Evolutionary conservation across 2,113 vertebrate genomes (phyloP), one percentile per base, ranked within the genome.

Genomic region (Chamaea fasciata): DNA sequence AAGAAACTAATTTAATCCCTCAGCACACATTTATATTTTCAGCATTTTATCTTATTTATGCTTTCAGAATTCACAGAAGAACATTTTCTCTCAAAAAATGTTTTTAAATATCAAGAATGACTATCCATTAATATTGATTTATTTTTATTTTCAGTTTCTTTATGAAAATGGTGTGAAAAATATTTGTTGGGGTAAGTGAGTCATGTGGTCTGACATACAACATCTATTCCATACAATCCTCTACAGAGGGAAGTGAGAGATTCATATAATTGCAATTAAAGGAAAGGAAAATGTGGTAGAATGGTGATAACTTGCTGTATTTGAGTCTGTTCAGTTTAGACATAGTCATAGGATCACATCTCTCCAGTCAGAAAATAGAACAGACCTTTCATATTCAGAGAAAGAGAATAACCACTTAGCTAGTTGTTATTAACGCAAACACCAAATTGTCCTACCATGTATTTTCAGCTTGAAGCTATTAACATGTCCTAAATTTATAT

Each of bases 181-280:
- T 35, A 63, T 47, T 74, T 84, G 2, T 68, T 47, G 59, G 17
- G 14, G 19, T 59, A 86, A 87, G 28, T 3, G 41, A 89, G 24
- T 27, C 1, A 20, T 67, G 68, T 74, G 53, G 3, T 53, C 31
- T 82, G 46, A 74, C 24, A 46, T 41, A 37, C 6, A 44, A 53
- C 10, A 42, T 67, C 12, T 63, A 63, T n/a, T 69, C 59, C 22
- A 12, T 71, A n/a, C 11, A 71, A 9, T 39, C 6, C 22, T 49
- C 14, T 60, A 15, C 41, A 64, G 20, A 47, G 6, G 12, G 3
- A 7, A 3, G 5, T 11, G 20, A 31, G 26, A 26, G 4, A 0
- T 6, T 41, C 22, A 37, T 69, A 26, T 8, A 28, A 70, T 62
- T 82, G 22, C 46, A 85, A 63, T 50, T 31, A 67, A 47, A 55